These are phyloP conservation scores for Mimas tiliae DNA, from an alignment of 2,888 invertebrate species.

Conservation along the genomic window DNA sequence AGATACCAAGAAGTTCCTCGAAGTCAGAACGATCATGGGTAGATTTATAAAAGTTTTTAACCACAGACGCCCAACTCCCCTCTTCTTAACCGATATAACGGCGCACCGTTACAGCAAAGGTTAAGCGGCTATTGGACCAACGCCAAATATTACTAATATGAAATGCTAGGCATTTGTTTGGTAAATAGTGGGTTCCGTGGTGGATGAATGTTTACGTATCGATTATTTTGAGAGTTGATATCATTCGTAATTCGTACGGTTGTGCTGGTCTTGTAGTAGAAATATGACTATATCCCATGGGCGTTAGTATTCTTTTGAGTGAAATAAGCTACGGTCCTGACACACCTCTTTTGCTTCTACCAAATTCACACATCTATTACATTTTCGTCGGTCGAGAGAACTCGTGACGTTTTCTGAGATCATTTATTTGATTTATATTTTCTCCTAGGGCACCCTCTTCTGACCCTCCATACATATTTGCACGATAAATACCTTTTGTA, in stretches of 20 bases:
- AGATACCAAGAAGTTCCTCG: no score
- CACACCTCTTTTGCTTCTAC: no score
- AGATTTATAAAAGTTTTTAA: neutral
- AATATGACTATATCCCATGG: no score
- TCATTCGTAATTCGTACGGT: neutral
- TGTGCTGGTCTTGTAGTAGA: neutral
- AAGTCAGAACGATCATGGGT: neutral
- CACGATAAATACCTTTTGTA: no score
- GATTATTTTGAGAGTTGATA: constrained; percentile 18
- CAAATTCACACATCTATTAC: no score
- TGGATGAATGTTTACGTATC: neutral
- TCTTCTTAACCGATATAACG: neutral
- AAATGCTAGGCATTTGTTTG: constrained; percentile 17
- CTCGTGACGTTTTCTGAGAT: no score
- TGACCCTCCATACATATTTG: no score
- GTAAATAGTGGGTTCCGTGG: constrained; percentile 17
- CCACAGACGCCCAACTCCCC: neutral
- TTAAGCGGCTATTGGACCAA: constrained; percentile 19
- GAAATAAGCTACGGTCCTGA: no score
- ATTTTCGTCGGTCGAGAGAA: no score
- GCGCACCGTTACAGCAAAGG: constrained; percentile 3
- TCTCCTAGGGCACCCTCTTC: no score
- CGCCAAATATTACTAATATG: constrained; percentile 20
- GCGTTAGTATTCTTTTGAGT: no score
- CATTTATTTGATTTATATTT: no score